Percentiles rank a stretch among this genome's conserved stretches.
Conservation (phyloP, 2,797 vertebrate genomes). For the Poeciliopsis presidionis region DNA sequence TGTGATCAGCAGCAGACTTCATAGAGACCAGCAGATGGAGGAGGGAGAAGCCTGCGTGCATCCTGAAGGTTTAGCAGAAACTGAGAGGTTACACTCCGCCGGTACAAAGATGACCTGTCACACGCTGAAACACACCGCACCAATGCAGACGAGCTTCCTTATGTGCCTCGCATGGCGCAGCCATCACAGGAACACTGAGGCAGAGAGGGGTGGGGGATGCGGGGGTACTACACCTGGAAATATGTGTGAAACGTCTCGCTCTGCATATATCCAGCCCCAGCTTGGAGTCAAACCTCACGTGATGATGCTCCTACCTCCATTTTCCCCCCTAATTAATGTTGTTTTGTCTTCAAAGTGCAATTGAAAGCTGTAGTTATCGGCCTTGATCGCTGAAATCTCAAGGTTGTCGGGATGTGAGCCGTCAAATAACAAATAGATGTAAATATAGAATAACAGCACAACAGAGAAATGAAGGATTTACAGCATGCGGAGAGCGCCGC, state of each 20-base stretch:
- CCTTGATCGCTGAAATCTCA: slow-evolving; percentile 74
- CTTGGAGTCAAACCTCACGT: slow-evolving; percentile 52
- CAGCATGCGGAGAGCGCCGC: slow-evolving; percentile 49
- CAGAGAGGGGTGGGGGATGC: neutral
- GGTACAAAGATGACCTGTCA: slow-evolving; percentile 80
- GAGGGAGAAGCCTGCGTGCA: slow-evolving; percentile 68
- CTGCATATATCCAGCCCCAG: slow-evolving; percentile 54
- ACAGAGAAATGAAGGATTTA: slow-evolving; percentile 68
- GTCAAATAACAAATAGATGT: slow-evolving; percentile 70
- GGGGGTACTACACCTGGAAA: slow-evolving; percentile 61
- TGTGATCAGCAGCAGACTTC: slow-evolving; percentile 77
- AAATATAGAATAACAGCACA: slow-evolving; percentile 76
- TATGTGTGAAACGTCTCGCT: slow-evolving; percentile 58
- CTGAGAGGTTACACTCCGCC: slow-evolving; percentile 74
- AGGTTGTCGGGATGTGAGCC: slow-evolving; percentile 74
- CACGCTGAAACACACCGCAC: slow-evolving; percentile 59
- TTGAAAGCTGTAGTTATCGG: slow-evolving; percentile 65
- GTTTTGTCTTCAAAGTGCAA: slow-evolving; percentile 78
- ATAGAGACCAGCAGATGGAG: slow-evolving; percentile 79
- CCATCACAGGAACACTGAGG: slow-evolving; percentile 60
- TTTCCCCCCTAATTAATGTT: slow-evolving; percentile 76
- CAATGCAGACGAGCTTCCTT: slow-evolving; percentile 68
- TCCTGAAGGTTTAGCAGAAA: slow-evolving; percentile 76
- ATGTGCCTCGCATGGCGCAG: slow-evolving; percentile 56
- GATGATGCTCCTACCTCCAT: slow-evolving; percentile 65